Evolutionary conservation across 2,113 vertebrate species (phyloP).

Genomic region (Petromus typicus): DNA sequence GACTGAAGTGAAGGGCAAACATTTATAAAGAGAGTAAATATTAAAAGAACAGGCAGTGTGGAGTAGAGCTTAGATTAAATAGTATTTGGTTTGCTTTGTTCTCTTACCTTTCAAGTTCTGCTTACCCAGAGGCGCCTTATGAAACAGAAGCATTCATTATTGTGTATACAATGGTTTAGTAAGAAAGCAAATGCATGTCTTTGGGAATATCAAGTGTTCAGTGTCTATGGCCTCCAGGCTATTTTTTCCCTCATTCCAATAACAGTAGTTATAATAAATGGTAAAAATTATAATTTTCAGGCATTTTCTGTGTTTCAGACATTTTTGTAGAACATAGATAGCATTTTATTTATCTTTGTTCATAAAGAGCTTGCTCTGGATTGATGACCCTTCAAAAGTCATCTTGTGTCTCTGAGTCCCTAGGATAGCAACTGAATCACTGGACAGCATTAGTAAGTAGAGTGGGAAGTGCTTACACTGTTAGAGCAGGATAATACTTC

Average conservation of each 20-base stretch:
- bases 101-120: conserved; percentile 67
- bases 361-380: background rate
- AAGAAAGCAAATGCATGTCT: conserved; percentile 38
- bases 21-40: conserved; percentile 77
- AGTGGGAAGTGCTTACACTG: conserved; percentile 23
- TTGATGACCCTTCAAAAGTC: background rate
- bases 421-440: background rate
- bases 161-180: conserved; percentile 4
- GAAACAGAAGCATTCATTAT: conserved; percentile 49
- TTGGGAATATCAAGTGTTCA: background rate
- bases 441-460: background rate
- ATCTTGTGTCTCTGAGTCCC: background rate
- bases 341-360: background rate
- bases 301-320: background rate
- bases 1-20: conserved; percentile 74
- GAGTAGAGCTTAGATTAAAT: conserved; percentile 53
- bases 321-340: background rate
- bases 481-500: background rate
- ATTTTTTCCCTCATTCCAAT: background rate
- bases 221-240: background rate
- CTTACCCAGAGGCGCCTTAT: conserved; percentile 44
- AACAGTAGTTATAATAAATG: background rate
- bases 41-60: conserved; percentile 55
- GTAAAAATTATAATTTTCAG: background rate
- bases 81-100: conserved; percentile 73